Evolutionary conservation across 2,113 vertebrate species (phyloP).

Genomic region (Xenopus tropicalis): UCB_Xtro_10.0 CM004448.2:92925001-92925500

Average conservation of each 20-base stretch:
- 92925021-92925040: no score
- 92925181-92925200: no score
- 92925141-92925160: not conserved
- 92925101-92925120: no score
- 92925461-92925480: constrained; percentile 82
- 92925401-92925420: constrained; percentile 80
- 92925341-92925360: constrained; percentile 59
- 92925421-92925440: constrained; percentile 77
- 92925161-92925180: not conserved
- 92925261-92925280: not conserved
- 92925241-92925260: not conserved
- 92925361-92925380: constrained; percentile 77
- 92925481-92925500: constrained; percentile 72
- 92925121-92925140: no score
- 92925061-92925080: no score
- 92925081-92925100: no score
- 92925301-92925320: constrained; percentile 65
- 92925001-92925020: no score
- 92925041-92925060: no score
- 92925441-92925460: constrained; percentile 98
- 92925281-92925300: not conserved
- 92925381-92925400: constrained; percentile 83
- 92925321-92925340: constrained; percentile 52
- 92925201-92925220: not conserved
- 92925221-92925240: not conserved